Evolutionary conservation across 2,888 invertebrate species (phyloP).

Genomic region (Sminthurides aquaticus): DNA sequence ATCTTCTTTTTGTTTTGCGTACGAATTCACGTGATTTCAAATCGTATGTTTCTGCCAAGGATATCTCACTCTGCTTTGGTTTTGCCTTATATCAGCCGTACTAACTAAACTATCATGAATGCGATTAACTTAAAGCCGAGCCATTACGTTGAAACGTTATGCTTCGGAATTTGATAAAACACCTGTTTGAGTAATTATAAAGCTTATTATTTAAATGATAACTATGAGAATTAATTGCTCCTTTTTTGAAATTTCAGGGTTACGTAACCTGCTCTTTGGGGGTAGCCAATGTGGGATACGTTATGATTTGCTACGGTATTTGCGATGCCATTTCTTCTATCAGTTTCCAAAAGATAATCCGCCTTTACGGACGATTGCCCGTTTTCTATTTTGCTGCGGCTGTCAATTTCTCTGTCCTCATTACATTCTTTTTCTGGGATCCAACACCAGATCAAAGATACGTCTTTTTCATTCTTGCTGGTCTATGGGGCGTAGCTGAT

Average conservation of each 20-base stretch:
- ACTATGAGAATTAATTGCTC: not conserved
- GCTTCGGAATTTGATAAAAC: too few relatives aligned
- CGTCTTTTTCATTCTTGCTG: conserved; percentile 80
- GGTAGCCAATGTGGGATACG: conserved; percentile 87
- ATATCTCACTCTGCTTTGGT: too few relatives aligned
- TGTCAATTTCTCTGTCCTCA: conserved; percentile 69
- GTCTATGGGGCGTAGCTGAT: conserved; percentile 54
- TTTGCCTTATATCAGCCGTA: too few relatives aligned
- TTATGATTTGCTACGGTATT: conserved; percentile 91
- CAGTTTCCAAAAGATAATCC: conserved; percentile 84
- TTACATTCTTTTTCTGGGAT: conserved; percentile 74
- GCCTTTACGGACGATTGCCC: conserved; percentile 79
- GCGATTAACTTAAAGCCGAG: too few relatives aligned
- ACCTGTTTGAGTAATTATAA: too few relatives aligned
- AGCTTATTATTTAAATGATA: too few relatives aligned
- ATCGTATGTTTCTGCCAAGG: too few relatives aligned
- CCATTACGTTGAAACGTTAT: too few relatives aligned
- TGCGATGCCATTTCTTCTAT: conserved; percentile 87
- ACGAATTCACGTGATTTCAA: too few relatives aligned
- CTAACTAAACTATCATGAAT: too few relatives aligned
- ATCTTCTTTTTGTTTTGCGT: too few relatives aligned
- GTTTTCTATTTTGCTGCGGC: conserved; percentile 68
- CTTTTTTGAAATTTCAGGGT: conserved; percentile 54
- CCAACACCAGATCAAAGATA: conserved; percentile 71
- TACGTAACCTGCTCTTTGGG: conserved; percentile 81